A percentile compares a stretch with the other conserved stretches of the same genome.
Conservation (phyloP, 53 echinoderm and acorn worm genomes). For the Holothuria scabra region DNA sequence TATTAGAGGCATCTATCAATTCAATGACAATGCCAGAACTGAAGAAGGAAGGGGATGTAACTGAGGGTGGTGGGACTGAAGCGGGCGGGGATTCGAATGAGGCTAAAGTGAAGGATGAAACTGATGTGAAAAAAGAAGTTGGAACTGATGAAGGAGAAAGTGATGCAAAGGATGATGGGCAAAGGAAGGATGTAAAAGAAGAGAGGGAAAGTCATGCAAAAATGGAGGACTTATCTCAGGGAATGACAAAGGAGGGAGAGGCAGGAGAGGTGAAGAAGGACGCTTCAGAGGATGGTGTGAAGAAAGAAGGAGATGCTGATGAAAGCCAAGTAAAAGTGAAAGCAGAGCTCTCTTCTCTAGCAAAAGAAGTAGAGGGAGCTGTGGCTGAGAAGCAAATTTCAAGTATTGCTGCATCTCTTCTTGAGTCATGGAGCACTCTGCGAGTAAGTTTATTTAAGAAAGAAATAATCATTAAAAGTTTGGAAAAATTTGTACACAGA, state of each 20-base stretch:
- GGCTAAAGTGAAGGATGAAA: slow-evolving; percentile 14
- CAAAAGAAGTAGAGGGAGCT: neutral
- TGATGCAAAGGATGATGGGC: neutral
- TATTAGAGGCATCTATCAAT: slow-evolving; percentile 18
- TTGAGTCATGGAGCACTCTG: slow-evolving; percentile 86
- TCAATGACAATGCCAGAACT: neutral
- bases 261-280: neutral
- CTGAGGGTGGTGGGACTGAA: neutral
- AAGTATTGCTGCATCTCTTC: slow-evolving; percentile 62
- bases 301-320: neutral
- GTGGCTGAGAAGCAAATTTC: slow-evolving; percentile 49
- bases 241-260: slow-evolving; percentile 24
- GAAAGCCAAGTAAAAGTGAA: neutral
- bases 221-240: slow-evolving; percentile 5
- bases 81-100: slow-evolving; percentile 18
- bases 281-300: neutral
- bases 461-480: too few relatives aligned
- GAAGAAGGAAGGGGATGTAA: slow-evolving; percentile 27
- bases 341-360: slow-evolving; percentile 3
- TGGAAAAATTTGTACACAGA: too few relatives aligned
- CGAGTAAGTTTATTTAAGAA: slow-evolving; percentile 33
- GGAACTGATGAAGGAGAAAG: neutral
- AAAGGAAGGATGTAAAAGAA: neutral
- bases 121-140: slow-evolving; percentile 13
- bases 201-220: slow-evolving; percentile 28